A percentile compares a stretch with the other conserved stretches of the same genome.
These are phyloP conservation scores for Phalacrocorax carbo DNA, from an alignment of 2,113 vertebrate genomes.

Conservation along the genomic window DNA sequence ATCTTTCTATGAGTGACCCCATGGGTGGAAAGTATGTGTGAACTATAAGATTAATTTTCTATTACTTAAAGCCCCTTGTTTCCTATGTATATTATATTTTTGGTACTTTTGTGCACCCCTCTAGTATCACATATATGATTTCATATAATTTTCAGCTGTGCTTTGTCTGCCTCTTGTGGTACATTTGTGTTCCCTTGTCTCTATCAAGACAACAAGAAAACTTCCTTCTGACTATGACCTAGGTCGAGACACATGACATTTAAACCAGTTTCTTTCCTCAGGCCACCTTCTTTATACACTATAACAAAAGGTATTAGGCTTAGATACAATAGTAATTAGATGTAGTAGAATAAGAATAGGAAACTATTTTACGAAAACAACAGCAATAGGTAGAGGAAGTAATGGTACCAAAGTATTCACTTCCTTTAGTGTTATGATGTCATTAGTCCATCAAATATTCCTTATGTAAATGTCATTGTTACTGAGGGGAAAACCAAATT, in stretches of 20 bases:
- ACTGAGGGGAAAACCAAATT: neutral
- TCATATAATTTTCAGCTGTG: neutral
- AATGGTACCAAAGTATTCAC: neutral
- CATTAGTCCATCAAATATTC: neutral
- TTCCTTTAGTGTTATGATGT: neutral
- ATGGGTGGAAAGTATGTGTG: neutral
- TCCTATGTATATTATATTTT: neutral
- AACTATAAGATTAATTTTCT: neutral
- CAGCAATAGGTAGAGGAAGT: neutral
- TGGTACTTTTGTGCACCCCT: neutral
- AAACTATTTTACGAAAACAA: neutral
- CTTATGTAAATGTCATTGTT: neutral
- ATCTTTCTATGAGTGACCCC: neutral
- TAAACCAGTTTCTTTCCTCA: neutral
- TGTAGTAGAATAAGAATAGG: neutral
- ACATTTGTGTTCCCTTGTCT: neutral
- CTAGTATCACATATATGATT: neutral
- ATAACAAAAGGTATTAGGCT: neutral
- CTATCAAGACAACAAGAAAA: neutral
- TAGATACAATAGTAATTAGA: neutral
- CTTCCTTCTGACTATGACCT: neutral
- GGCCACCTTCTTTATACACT: neutral
- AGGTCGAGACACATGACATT: neutral
- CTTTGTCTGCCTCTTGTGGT: neutral
- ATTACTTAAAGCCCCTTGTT: neutral